Conservation (phyloP, 23 tunicate species). For the Halocynthia aurantium region DNA sequence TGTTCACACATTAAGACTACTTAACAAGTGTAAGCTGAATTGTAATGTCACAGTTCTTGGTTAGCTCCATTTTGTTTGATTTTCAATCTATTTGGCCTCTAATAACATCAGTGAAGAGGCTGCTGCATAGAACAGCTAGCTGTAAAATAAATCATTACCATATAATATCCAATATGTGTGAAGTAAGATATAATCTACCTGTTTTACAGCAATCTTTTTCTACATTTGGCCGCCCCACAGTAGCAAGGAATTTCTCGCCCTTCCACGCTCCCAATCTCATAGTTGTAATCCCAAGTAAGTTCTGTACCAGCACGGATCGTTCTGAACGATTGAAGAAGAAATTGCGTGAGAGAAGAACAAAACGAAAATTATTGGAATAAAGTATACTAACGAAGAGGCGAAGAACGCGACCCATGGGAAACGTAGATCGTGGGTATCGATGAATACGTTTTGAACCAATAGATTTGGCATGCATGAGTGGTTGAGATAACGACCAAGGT, state of each 20-base stretch:
- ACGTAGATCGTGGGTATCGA: conserved; percentile 93
- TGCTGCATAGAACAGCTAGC: too few species aligned
- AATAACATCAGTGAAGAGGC: too few species aligned
- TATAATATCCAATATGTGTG: not conserved
- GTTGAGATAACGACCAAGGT: conserved; percentile 89
- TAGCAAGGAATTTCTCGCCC: conserved; percentile 73
- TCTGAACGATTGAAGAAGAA: conserved; percentile 17
- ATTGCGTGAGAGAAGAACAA: not conserved
- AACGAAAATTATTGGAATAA: not conserved
- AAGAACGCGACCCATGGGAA: conserved; percentile 98
- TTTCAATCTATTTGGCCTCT: too few species aligned
- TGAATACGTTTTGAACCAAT: conserved; percentile 92
- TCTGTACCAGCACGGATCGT: conserved; percentile 88
- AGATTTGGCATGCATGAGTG: conserved; percentile 96
- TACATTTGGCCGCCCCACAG: conserved; percentile 93
- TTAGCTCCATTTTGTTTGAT: too few species aligned
- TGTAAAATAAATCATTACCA: too few species aligned
- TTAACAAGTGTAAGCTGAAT: too few species aligned
- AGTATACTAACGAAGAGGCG: conserved; percentile 49
- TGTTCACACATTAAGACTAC: too few species aligned
- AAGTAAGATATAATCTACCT: not conserved
- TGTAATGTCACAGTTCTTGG: too few species aligned
- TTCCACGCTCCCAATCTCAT: conserved; percentile 73
- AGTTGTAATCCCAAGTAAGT: conserved; percentile 97
- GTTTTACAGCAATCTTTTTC: conserved; percentile 61